These are phyloP conservation scores for Lepidocolaptes lacrymiger DNA, from an alignment of 2,797 vertebrate species.

Conservation along the genomic window DNA sequence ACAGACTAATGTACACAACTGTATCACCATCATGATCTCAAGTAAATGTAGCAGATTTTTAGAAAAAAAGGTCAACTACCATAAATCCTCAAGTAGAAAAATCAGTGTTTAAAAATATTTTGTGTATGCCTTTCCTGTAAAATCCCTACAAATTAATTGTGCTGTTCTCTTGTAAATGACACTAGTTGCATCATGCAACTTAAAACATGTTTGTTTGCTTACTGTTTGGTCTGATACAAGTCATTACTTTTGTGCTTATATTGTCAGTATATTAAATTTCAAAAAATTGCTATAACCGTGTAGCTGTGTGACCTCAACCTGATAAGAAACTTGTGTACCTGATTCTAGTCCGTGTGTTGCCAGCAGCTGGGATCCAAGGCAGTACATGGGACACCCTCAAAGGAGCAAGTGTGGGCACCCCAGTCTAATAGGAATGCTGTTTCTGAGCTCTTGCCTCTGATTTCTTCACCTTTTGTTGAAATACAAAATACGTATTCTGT, in stretches of 20 bases:
- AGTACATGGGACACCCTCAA: background rate
- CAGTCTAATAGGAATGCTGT: accelerated
- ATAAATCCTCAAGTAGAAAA: conserved; percentile 26
- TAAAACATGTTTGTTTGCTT: background rate
- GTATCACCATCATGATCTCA: background rate
- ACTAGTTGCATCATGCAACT: background rate
- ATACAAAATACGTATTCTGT: background rate
- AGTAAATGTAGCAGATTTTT: conserved; percentile 27
- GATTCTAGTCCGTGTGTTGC: accelerated
- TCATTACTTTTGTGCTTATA: background rate
- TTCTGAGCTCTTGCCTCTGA: background rate
- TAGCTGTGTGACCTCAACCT: background rate
- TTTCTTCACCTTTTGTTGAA: background rate
- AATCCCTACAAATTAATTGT: background rate
- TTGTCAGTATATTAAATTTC: background rate
- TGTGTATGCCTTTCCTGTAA: background rate
- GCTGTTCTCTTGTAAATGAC: background rate
- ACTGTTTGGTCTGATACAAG: background rate
- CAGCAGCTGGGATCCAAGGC: background rate
- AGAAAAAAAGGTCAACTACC: background rate
- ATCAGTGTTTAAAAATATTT: conserved; percentile 44
- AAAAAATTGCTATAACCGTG: background rate
- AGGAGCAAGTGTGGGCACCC: background rate
- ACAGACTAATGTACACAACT: background rate
- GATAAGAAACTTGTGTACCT: accelerated